Conservation (phyloP, 2,888 invertebrate species). For the Melanargia galathea region DNA sequence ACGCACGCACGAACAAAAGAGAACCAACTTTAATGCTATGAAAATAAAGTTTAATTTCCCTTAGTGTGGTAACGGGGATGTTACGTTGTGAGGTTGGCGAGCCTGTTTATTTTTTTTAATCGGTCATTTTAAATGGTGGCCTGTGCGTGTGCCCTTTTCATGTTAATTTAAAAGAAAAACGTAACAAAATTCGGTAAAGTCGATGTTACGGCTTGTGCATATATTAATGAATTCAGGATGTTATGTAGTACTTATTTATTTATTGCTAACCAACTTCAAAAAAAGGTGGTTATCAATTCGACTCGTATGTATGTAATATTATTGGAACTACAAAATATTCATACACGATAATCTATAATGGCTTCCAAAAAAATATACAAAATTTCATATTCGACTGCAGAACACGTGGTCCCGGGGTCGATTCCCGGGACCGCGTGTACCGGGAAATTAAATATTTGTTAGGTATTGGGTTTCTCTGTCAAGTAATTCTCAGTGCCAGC, state of each 20-base stretch:
- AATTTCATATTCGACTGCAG: too few relatives aligned
- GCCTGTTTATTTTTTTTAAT: conserved; percentile 45
- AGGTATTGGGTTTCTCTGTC: too few relatives aligned
- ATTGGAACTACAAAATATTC: too few relatives aligned
- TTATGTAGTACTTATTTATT: background rate
- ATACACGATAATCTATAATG: too few relatives aligned
- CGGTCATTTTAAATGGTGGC: conserved; percentile 49
- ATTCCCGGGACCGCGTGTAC: too few relatives aligned
- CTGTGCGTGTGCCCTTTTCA: conserved; percentile 62
- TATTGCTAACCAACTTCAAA: too few relatives aligned
- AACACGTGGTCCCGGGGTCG: too few relatives aligned
- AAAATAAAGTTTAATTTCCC: conserved; percentile 24
- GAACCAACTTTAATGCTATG: background rate
- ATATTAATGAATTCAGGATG: background rate
- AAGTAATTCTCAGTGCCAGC: too few relatives aligned
- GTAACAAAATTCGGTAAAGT: conserved; percentile 55
- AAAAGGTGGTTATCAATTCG: too few relatives aligned
- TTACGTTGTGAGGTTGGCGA: conserved; percentile 26
- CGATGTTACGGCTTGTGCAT: conserved; percentile 40
- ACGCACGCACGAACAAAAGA: conserved; percentile 19
- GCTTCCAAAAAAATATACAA: too few relatives aligned
- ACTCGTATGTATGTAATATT: too few relatives aligned
- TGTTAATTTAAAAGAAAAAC: conserved; percentile 52
- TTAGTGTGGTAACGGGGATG: background rate
- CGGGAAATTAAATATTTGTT: too few relatives aligned